Evolutionary conservation across 2,797 vertebrate genomes (phyloP), one percentile per base, ranked within the genome.

Genomic region (Oryzias dopingdopingensis): DNA sequence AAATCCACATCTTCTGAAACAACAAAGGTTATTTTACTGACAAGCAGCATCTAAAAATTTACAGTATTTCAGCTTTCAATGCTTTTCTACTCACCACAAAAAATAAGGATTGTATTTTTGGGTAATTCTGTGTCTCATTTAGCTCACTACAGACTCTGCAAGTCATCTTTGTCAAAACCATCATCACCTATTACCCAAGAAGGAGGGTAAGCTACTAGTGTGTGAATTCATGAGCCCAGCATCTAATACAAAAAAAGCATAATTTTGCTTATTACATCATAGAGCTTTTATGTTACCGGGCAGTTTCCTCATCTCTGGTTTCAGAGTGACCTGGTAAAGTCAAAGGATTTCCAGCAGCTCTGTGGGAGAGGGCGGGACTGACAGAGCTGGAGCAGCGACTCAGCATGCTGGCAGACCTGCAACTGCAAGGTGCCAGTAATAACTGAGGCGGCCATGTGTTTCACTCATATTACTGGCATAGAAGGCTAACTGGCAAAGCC

Each of bases 321-420:
- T 75, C 72, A 68, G 18, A 0, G 17, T 23, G 76, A 74, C 74
- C 70, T 57, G 68, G 64, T 70, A 51, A 62, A 70, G 42, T 56
- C 52, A 52, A 56, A 52, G 56, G 37, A 48, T 42, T 54, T 77
- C 55, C 17, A 55, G 59, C 64, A 32, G 63, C 67, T 42, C 32
- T 16, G 61, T 55, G 50, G 32, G 56, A 49, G 5, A 14, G 59
- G 67, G 49, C 29, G 52, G 57, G 50, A 41, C 37, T 7, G 52
- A 42, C 44, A 4, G 56, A 49, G 67, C 15, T 32, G 4, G 18
- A 43, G 18, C 60, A 23, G 62, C 46, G 5, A 7, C 69, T 72
- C 60, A 59, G 53, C 52, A 5, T 32, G 54, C 72, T 82, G 70
- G 76, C 76, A 74, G 24, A 29, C 50, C 7, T 32, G 69, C 55